Conservation (phyloP, 2,888 invertebrate genomes). For the Hirtodrosophila alboralis region DNA sequence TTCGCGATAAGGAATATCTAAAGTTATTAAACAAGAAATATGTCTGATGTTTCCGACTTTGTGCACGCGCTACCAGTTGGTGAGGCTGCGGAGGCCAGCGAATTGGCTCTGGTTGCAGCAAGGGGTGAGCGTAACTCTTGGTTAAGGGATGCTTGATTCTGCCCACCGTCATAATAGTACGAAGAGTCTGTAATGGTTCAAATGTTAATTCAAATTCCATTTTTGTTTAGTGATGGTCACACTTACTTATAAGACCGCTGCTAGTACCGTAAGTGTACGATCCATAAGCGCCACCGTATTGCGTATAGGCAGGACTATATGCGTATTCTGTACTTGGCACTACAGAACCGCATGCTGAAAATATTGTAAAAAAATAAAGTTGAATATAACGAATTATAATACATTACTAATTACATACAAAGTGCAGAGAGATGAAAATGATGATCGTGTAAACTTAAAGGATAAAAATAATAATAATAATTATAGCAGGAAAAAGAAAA, state of each 20-base stretch:
- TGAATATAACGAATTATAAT: no score
- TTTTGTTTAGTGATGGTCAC: constrained; percentile 15
- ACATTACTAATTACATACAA: no score
- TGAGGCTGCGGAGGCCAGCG: constrained; percentile 88
- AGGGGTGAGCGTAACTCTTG: constrained; percentile 88
- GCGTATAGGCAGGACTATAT: constrained; percentile 89
- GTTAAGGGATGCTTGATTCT: constrained; percentile 82
- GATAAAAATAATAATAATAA: no score
- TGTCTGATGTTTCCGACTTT: constrained; percentile 86
- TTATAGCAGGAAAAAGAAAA: no score
- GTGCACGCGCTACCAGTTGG: constrained; percentile 89
- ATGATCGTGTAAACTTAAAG: no score
- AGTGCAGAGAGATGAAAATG: no score
- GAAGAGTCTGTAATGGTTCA: constrained; percentile 85
- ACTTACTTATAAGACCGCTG: constrained; percentile 87
- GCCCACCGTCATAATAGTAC: constrained; percentile 87
- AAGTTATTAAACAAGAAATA: constrained; percentile 82
- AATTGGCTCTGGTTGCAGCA: constrained; percentile 89
- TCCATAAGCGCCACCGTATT: constrained; percentile 85
- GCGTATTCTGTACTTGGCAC: constrained; percentile 88
- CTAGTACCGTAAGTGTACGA: constrained; percentile 88
- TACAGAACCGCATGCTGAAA: constrained; percentile 87
- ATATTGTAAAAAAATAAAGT: not conserved
- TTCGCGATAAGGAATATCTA: constrained; percentile 1
- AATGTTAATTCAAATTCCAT: not conserved